Percentiles rank a stretch among this genome's conserved stretches.
These are phyloP conservation scores for Lasiurus cinereus DNA, from an alignment of 2,113 vertebrate genomes.

Conservation along the genomic window DNA sequence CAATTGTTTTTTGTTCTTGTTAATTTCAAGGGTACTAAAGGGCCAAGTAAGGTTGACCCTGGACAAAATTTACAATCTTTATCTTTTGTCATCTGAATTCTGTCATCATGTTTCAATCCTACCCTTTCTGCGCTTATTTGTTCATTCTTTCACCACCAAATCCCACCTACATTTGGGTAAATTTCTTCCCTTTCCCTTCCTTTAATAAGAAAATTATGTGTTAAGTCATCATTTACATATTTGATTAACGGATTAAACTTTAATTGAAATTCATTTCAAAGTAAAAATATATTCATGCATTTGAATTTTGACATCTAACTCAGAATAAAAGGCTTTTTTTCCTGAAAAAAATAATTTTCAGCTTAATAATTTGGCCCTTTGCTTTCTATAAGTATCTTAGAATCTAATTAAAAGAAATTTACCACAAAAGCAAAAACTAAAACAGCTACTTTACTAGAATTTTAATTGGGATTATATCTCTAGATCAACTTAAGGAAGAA, in stretches of 20 bases:
- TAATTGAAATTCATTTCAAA: conserved; percentile 32
- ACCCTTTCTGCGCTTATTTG: not conserved
- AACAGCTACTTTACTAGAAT: not conserved
- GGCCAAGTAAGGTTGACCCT: not conserved
- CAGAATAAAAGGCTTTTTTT: not conserved
- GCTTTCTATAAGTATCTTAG: conserved; percentile 35
- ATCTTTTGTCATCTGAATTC: not conserved
- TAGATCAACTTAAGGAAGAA: not conserved
- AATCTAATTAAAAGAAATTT: not conserved
- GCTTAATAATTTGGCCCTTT: not conserved
- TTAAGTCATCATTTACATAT: not conserved
- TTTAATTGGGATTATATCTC: not conserved
- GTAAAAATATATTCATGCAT: not conserved
- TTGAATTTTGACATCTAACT: conserved; percentile 43
- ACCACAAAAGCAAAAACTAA: not conserved
- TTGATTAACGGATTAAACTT: conserved; percentile 12
- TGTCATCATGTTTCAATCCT: not conserved
- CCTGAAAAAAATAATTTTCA: not conserved
- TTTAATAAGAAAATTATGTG: not conserved
- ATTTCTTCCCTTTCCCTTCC: not conserved
- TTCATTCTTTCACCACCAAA: not conserved
- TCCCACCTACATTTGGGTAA: not conserved
- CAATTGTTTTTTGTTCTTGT: not conserved
- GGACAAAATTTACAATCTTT: not conserved
- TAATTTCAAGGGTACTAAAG: not conserved